Conservation (phyloP, 1,140 invertebrate species). For the Gonatopus flavifemur region DNA sequence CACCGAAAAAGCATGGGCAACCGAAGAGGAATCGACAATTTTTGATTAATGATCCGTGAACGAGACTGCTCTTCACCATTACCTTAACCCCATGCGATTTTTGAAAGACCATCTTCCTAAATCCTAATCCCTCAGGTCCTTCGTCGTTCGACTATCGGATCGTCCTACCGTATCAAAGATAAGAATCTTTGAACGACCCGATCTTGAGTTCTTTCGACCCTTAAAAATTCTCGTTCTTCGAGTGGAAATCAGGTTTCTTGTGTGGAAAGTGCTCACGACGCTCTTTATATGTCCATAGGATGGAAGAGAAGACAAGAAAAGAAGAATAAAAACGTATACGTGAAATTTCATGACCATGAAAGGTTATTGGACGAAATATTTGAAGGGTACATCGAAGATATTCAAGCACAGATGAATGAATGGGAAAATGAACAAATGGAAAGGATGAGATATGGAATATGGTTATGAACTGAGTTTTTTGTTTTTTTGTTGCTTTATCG, state of each 20-base stretch:
- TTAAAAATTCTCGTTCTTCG: constrained; percentile 35
- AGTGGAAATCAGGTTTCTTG: constrained; percentile 28
- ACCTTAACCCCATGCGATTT: constrained; percentile 42
- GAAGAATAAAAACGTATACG: constrained; percentile 15
- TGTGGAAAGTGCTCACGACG: constrained; percentile 25
- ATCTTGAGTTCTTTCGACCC: constrained; percentile 31
- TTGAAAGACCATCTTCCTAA: constrained; percentile 17
- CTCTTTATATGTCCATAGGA: constrained; percentile 24
- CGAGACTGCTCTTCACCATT: constrained; percentile 48
- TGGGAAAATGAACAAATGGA: constrained; percentile 13
- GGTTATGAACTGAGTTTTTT: constrained; percentile 4
- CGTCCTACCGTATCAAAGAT: constrained; percentile 31
- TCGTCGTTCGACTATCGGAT: constrained; percentile 22
- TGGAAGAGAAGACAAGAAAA: neutral
- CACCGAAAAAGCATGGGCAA: constrained; percentile 23
- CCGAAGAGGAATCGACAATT: constrained; percentile 36
- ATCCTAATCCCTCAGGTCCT: constrained; percentile 1
- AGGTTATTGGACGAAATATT: constrained; percentile 26
- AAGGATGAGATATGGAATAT: no score
- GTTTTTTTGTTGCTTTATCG: no score
- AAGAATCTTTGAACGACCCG: constrained; percentile 38
- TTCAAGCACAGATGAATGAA: neutral
- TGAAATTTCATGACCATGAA: constrained; percentile 30
- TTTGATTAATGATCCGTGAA: constrained; percentile 55
- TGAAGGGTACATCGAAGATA: neutral